Conservation (phyloP, 2,888 invertebrate genomes). For the Baccha elongata region DNA sequence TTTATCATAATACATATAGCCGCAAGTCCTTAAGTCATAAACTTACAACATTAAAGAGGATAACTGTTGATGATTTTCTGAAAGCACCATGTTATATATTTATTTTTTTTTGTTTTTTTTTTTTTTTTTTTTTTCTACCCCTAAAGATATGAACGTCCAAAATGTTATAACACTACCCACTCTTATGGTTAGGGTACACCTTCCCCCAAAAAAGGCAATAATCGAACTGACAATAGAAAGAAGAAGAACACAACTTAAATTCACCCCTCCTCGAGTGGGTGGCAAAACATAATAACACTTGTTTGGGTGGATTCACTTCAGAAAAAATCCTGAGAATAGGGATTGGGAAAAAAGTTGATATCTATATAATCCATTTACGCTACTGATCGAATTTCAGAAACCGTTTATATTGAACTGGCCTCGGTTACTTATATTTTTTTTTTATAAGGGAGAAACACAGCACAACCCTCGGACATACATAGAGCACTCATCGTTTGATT, state of each 20-base stretch:
- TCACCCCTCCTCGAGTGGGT: constrained; percentile 42
- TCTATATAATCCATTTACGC: constrained; percentile 76
- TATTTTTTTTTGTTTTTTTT: constrained; percentile 16
- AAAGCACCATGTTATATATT: constrained; percentile 49
- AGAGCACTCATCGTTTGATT: constrained; percentile 61
- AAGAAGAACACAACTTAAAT: constrained; percentile 67
- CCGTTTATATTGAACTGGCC: constrained; percentile 74
- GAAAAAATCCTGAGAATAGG: constrained; percentile 31
- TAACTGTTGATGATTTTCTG: constrained; percentile 73
- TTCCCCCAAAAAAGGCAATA: constrained; percentile 62
- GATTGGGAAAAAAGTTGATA: constrained; percentile 69
- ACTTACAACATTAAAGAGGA: constrained; percentile 74
- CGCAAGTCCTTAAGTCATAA: constrained; percentile 74
- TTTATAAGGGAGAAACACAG: constrained; percentile 34
- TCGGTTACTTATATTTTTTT: constrained; percentile 54
- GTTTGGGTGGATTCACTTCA: constrained; percentile 58
- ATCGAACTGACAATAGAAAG: constrained; percentile 72
- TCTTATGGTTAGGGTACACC: constrained; percentile 1
- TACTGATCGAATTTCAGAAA: constrained; percentile 75
- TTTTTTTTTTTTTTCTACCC: constrained; percentile 11
- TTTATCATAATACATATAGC: constrained; percentile 41
- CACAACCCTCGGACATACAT: constrained; percentile 57
- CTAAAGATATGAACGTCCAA: constrained; percentile 42
- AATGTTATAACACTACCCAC: constrained; percentile 25
- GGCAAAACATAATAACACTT: constrained; percentile 71